phyloP scores from a whole-genome alignment of 1,140 invertebrate genomes.

The Ephestia elutella region DNA sequence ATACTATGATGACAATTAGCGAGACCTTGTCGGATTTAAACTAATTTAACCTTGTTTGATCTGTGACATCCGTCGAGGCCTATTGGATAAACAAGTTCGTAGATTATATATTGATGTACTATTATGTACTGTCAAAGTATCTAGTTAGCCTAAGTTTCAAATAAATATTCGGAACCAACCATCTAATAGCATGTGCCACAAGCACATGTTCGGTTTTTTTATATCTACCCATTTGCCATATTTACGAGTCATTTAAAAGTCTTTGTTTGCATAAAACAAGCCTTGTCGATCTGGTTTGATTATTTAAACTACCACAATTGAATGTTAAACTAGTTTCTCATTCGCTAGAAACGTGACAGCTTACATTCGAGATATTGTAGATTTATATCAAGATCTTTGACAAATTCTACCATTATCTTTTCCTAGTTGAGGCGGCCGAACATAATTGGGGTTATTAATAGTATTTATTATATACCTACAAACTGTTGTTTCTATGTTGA shows the following conservation, averaged over 20 bases:
- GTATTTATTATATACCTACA: not conserved
- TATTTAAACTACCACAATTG: slow-evolving; percentile 39
- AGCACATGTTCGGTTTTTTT: slow-evolving; percentile 23
- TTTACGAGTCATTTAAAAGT: slow-evolving; percentile 55
- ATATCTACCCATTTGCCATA: slow-evolving; percentile 49
- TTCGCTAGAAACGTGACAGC: slow-evolving; percentile 27
- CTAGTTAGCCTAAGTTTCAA: too few relatives aligned
- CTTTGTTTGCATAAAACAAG: slow-evolving; percentile 60
- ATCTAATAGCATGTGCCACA: not conserved
- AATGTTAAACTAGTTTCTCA: slow-evolving; percentile 46
- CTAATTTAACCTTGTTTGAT: too few relatives aligned
- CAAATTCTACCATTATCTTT: slow-evolving; percentile 17
- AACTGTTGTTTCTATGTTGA: not conserved
- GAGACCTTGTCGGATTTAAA: too few relatives aligned
- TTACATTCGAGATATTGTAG: slow-evolving; percentile 33
- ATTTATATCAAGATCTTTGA: slow-evolving; percentile 33
- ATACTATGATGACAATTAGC: too few relatives aligned
- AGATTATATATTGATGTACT: too few relatives aligned
- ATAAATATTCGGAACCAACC: not conserved
- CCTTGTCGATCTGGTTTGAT: slow-evolving; percentile 43
- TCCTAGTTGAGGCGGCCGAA: not conserved
- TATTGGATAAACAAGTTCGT: too few relatives aligned
- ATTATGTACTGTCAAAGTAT: too few relatives aligned
- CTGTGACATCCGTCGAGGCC: too few relatives aligned
- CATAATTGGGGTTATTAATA: slow-evolving; percentile 3